Evolutionary conservation across 2,113 vertebrate species (phyloP), one percentile per base, ranked within the genome.

Genomic region (Mesoclemmys tuberculata): DNA sequence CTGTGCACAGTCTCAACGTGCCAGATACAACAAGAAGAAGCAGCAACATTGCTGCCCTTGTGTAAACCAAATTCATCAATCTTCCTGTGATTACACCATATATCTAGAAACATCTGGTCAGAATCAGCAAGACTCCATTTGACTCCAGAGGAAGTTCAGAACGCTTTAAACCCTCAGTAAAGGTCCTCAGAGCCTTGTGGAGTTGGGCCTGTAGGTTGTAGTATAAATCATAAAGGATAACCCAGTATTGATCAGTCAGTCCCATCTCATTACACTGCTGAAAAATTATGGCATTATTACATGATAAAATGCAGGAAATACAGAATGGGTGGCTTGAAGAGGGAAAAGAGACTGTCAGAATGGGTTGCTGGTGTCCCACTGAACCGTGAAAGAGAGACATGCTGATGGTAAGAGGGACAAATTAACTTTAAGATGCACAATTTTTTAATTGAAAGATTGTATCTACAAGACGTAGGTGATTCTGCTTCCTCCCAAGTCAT

Each of bases 201-300:
- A 93, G 8, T 10, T 87, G 68, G 88, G 75, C 21, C 16, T 94
- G 81, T 74, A 61, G 11, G n/a, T 80, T 75, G 46, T n/a, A 94
- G n/a, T 38, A 38, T 19, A 38, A 71, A 71, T 71, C 35, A 21
- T n/a, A 71, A 71, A 71, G n/a, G n/a, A 22, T 35, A 38, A 71
- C 64, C 19, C n/a, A 74, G 2, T 68, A 5, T 31, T 93, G 12
- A 87, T 85, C 56, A 82, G 10, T 12, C 52, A 68, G 5, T 35
- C 18, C 24, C 14, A 26, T 38, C 26, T 46, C 82, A 18, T 21
- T 71, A 89, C 38, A 74, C 22, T 35, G 83, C n/a, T 21, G 2
- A 31, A 71, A 58, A 91, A 93, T 18, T 46, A 49, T 22, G 31
- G 49, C 22, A 51, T 79, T 41, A 26, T 26, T 56, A 10, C 2